A percentile compares a stretch with the other conserved stretches of the same genome.
Evolutionary conservation across 2,113 vertebrate species (phyloP).

Genomic region (Notarius lentiginosus): DNA sequence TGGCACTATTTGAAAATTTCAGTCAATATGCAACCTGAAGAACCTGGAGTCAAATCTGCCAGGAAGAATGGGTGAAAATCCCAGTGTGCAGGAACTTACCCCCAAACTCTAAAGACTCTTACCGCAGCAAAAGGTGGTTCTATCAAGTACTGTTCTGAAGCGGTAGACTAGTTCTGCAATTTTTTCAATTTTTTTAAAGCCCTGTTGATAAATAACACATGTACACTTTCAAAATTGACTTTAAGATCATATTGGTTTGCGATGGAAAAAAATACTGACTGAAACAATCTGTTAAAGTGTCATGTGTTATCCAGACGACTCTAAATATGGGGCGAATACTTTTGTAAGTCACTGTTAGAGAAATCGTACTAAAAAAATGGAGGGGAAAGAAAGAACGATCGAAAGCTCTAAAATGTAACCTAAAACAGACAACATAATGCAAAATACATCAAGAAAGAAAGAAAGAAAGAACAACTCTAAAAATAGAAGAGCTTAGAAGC

Average conservation of each 20-base stretch:
- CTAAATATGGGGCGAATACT: neutral
- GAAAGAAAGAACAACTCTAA: neutral
- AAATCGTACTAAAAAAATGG: neutral
- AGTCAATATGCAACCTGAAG: neutral
- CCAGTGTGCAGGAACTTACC: neutral
- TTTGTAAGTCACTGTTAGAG: neutral
- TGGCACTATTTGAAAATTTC: neutral
- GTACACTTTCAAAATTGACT: too few species aligned
- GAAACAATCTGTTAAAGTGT: too few species aligned
- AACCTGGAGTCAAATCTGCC: neutral
- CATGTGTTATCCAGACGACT: neutral
- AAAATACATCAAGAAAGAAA: neutral
- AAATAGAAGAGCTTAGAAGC: neutral
- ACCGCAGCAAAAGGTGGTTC: neutral
- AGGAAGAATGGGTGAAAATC: neutral
- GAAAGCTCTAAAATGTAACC: neutral
- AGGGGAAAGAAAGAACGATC: neutral
- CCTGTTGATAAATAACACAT: neutral
- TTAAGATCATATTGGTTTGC: neutral
- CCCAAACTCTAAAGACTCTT: too few species aligned
- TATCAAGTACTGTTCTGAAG: neutral
- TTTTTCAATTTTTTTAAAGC: neutral
- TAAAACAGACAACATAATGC: neutral
- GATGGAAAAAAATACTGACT: neutral
- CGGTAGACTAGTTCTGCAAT: neutral